phyloP scores from a whole-genome alignment of 2,113 vertebrate species.

The Andinoacara biseriatus region DNA sequence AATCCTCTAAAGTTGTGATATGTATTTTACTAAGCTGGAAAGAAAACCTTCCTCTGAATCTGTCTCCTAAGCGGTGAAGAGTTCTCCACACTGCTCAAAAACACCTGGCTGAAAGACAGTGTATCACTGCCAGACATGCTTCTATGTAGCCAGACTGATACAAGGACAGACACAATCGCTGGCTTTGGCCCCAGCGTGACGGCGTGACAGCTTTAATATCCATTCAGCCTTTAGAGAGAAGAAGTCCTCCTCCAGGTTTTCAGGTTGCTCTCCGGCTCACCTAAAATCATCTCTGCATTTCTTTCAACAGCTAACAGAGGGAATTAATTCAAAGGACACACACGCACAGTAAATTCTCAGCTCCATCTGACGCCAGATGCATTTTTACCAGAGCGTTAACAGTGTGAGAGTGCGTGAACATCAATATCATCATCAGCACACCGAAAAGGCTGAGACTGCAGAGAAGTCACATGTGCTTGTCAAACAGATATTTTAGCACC shows the following conservation, averaged over 20 bases:
- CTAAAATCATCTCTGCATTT: slow-evolving; percentile 8
- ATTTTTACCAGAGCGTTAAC: neutral
- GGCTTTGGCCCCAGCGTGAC: slow-evolving; percentile 17
- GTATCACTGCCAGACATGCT: slow-evolving; percentile 18
- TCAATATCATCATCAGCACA: neutral
- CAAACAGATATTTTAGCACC: neutral
- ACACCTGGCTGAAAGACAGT: neutral
- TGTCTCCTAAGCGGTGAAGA: neutral
- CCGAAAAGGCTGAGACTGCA: neutral
- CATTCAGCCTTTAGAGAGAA: neutral
- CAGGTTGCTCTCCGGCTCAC: slow-evolving; percentile 17
- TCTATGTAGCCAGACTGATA: slow-evolving; percentile 19
- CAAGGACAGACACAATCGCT: slow-evolving; percentile 14
- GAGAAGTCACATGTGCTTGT: slow-evolving; percentile 11
- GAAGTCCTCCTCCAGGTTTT: slow-evolving; percentile 9
- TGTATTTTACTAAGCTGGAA: slow-evolving; percentile 5
- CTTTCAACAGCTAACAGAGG: slow-evolving; percentile 16
- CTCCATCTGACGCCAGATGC: slow-evolving; percentile 15
- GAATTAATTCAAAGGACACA: slow-evolving; percentile 10
- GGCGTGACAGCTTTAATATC: slow-evolving; percentile 21
- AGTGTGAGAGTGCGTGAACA: neutral
- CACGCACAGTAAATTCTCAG: neutral
- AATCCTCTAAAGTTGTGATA: neutral
- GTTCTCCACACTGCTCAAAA: neutral
- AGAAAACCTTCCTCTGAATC: slow-evolving; percentile 7